Evolutionary conservation across 2,888 invertebrate species (phyloP).

Genomic region (Empis stercorea): DNA sequence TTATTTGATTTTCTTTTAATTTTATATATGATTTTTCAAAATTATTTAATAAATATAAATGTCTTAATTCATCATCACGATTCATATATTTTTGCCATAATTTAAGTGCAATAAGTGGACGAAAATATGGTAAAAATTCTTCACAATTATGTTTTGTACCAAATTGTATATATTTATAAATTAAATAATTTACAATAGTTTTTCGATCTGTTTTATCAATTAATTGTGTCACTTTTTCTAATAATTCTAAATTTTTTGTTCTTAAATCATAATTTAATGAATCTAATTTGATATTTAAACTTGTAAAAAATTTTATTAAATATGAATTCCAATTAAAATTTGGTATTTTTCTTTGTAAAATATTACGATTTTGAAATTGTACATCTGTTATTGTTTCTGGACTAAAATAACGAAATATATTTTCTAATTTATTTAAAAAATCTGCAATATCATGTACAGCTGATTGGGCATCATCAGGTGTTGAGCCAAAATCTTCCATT

Average conservation of each 20-base stretch:
- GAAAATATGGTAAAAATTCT: background rate
- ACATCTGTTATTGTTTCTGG: background rate
- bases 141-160: slow-evolving; percentile 1
- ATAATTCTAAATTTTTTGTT: background rate
- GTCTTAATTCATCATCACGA: background rate
- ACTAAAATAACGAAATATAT: background rate
- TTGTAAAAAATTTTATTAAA: background rate
- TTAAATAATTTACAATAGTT: background rate
- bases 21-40: slow-evolving; percentile 1
- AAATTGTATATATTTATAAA: slow-evolving; percentile 1
- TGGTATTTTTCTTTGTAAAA: background rate
- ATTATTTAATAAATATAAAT: background rate
- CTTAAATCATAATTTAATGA: background rate
- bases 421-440: background rate
- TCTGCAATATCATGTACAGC: background rate
- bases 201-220: background rate
- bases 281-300: background rate
- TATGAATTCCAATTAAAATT: background rate
- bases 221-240: background rate
- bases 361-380: background rate
- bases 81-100: background rate
- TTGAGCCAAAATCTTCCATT: background rate
- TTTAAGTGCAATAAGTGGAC: background rate
- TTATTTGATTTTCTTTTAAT: background rate
- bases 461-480: background rate